A percentile compares a stretch with the other conserved stretches of the same genome.
Evolutionary conservation across 2,888 invertebrate genomes (phyloP).

Genomic region (Ormyrus rosae): DNA sequence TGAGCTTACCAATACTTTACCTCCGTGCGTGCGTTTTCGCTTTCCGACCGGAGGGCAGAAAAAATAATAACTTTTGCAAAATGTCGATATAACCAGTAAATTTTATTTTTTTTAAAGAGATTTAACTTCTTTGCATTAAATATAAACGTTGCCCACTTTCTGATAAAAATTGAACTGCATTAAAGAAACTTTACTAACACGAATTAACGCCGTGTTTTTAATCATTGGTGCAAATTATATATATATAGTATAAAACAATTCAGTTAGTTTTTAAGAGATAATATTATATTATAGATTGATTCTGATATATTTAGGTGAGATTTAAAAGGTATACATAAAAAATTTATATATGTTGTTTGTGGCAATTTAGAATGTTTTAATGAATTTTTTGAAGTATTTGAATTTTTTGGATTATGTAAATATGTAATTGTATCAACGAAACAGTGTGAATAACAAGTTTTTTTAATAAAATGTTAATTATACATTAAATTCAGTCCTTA

Average conservation of each 20-base stretch:
- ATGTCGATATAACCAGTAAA: too few species aligned
- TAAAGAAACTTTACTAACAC: slow-evolving; percentile 1
- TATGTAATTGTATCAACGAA: slow-evolving; percentile 52
- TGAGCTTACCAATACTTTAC: too few species aligned
- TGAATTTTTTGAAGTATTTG: slow-evolving; percentile 40
- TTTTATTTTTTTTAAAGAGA: too few species aligned
- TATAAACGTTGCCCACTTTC: slow-evolving; percentile 17
- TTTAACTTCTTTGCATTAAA: not conserved
- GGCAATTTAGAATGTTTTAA: slow-evolving; percentile 52
- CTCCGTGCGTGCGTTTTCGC: too few species aligned
- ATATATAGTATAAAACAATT: slow-evolving; percentile 41
- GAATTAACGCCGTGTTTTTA: slow-evolving; percentile 25
- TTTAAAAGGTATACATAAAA: slow-evolving; percentile 37
- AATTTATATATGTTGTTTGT: slow-evolving; percentile 54
- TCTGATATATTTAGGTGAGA: slow-evolving; percentile 51
- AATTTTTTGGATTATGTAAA: slow-evolving; percentile 53
- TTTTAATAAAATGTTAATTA: slow-evolving; percentile 34
- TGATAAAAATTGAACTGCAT: slow-evolving; percentile 32
- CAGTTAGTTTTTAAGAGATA: slow-evolving; percentile 46
- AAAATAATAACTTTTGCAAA: too few species aligned
- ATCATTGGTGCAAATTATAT: slow-evolving; percentile 48
- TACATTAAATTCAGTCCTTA: not conserved
- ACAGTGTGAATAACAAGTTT: slow-evolving; percentile 53
- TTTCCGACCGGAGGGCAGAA: too few species aligned
- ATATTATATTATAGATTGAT: slow-evolving; percentile 51